These are phyloP conservation scores for Felis catus DNA, from an alignment of 2,113 vertebrate species.

Conservation along the genomic window F.catus_Fca126_mat1.0 CM031423.1:61623001-61623500, in stretches of 20 bases:
- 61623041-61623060: neutral
- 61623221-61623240: neutral
- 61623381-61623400: neutral
- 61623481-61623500: neutral
- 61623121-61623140: neutral
- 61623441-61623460: neutral
- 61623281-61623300: neutral
- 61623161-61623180: neutral
- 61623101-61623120: neutral
- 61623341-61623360: neutral
- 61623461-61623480: accelerated
- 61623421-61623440: neutral
- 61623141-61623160: neutral
- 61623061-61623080: neutral
- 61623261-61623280: neutral
- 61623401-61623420: neutral
- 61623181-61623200: neutral
- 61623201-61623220: neutral
- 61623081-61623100: neutral
- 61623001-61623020: neutral
- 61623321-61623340: neutral
- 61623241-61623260: neutral
- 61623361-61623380: neutral
- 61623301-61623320: neutral
- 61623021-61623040: neutral